Conservation (phyloP, 2,113 vertebrate genomes). For the Hypanus sabinus region DNA sequence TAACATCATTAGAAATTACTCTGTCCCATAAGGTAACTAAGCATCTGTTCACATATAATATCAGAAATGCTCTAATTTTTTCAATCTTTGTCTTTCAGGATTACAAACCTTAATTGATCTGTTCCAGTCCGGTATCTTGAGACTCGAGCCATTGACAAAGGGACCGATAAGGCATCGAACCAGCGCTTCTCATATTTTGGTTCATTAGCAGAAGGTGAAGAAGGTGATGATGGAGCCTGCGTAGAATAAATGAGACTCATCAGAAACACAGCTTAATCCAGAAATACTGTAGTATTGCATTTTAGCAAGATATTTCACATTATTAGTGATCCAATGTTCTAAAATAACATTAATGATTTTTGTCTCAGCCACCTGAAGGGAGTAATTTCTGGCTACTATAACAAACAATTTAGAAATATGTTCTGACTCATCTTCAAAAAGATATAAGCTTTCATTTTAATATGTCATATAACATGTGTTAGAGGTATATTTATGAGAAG, state of each 20-base stretch:
- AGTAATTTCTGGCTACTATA: not conserved
- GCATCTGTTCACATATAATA: slow-evolving; percentile 40
- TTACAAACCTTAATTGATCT: slow-evolving; percentile 81
- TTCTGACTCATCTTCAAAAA: not conserved
- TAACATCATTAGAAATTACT: slow-evolving; percentile 47
- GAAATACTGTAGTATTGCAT: slow-evolving; percentile 3
- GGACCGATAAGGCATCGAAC: slow-evolving; percentile 75
- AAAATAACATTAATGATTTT: not conserved
- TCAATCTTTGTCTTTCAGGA: slow-evolving; percentile 42
- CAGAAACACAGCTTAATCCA: slow-evolving; percentile 44
- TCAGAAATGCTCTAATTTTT: slow-evolving; percentile 42
- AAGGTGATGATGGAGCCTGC: slow-evolving; percentile 76
- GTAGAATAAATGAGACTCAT: slow-evolving; percentile 57
- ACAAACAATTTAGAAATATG: not conserved
- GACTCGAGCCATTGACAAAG: slow-evolving; percentile 81
- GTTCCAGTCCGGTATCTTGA: slow-evolving; percentile 76
- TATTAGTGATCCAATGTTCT: not conserved
- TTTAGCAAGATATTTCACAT: slow-evolving; percentile 38
- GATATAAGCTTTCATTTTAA: not conserved
- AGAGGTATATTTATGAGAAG: too few species aligned
- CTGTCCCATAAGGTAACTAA: slow-evolving; percentile 43
- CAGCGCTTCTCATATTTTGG: slow-evolving; percentile 89
- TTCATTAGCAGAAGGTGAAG: slow-evolving; percentile 75
- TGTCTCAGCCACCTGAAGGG: not conserved
- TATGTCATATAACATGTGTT: not conserved